Evolutionary conservation across 2,888 invertebrate genomes (phyloP), one percentile per base, ranked within the genome.

Genomic region (Pharmacophagus antenor): DNA sequence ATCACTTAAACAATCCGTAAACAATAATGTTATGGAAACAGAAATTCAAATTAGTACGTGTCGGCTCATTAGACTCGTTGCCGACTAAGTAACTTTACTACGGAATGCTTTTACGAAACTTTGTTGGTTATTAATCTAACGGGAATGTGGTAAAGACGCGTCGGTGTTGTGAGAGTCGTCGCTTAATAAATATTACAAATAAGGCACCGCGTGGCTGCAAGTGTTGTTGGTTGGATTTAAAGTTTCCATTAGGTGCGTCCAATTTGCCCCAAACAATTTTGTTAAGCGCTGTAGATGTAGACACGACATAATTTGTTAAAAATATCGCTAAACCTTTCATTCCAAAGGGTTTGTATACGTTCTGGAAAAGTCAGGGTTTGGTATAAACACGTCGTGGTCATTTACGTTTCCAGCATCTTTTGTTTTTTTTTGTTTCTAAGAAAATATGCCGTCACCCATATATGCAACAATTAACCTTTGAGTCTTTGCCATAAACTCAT

Each of bases 91-190:
- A 25, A 60, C 55, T 56, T 56, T 48, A 61, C 61, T 53, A 42
- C 21, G 56, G 56, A 61, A 61, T 56, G 61, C 61, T 57, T 56
- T 61, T 61, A 61, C 56, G 61, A 56, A 61, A 61, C 56, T 53
- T 61, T 53, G 61, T 61, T 52, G 41, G 31, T 27, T 42, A 53
- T 56, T 56, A 61, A 61, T 61, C 56, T 61, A 56, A 47, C 51
- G 56, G 60, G 47, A 47, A 47, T 47, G 56, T 51, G 12, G 46
- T 51, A 56, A 46, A 23, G 50, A 25, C 41, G 56, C 46, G 20
- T 46, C 50, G 8, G 37, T 50, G 55, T 46, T 61, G 23, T 7
- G 8, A 10, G 41, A 41, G 27, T 42, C 52, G 61, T 48, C 53
- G 48, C 44, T 44, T 47, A 23, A 23, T 61, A 52, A 56, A 31